Conservation (phyloP, 2,797 vertebrate genomes). For the Semaprochilodus insignis region DNA sequence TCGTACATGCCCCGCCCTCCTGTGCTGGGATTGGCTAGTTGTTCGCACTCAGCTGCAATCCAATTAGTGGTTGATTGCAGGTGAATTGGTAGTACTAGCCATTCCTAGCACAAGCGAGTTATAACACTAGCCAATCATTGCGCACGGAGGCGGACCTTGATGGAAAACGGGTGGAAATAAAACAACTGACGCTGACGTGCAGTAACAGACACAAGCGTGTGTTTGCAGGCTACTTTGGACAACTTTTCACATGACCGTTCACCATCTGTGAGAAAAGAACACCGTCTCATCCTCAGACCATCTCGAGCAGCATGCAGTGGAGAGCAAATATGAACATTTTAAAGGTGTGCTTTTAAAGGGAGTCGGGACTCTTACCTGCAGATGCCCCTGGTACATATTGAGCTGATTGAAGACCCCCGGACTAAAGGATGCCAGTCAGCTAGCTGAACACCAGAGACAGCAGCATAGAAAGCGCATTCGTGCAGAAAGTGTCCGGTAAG, state of each 20-base stretch:
- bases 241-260: slow-evolving; percentile 25
- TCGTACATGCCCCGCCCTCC: not conserved
- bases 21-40: not conserved
- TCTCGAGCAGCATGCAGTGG: not conserved
- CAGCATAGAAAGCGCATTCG: slow-evolving; percentile 53
- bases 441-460: slow-evolving; percentile 66
- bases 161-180: not conserved
- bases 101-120: not conserved
- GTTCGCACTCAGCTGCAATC: not conserved
- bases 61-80: not conserved
- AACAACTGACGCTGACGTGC: not conserved
- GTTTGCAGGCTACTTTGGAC: not conserved
- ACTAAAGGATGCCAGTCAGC: slow-evolving; percentile 66
- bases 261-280: not conserved
- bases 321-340: not conserved
- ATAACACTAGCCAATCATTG: not conserved
- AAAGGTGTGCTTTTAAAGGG: not conserved
- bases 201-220: not conserved
- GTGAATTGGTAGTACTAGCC: not conserved
- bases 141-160: not conserved
- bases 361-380: slow-evolving; percentile 76
- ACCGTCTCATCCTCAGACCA: not conserved
- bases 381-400: slow-evolving; percentile 89
- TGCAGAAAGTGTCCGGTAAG: slow-evolving; percentile 57
- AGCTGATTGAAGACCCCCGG: slow-evolving; percentile 71